phyloP scores from a whole-genome alignment of 2,888 invertebrate species.

The Cancer borealis region DNA sequence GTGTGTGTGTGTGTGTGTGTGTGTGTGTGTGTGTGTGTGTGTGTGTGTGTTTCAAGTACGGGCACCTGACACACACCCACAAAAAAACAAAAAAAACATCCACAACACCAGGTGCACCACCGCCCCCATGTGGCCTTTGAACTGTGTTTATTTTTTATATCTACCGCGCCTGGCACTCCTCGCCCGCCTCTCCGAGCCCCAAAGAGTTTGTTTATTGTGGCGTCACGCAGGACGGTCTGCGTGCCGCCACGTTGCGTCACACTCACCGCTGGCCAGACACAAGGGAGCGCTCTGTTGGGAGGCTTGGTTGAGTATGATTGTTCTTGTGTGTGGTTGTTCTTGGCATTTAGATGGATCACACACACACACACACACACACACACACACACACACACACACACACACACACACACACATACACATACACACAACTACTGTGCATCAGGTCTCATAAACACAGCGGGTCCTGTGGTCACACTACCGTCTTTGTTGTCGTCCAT shows the following conservation, averaged over 20 bases:
- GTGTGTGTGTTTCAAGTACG: background rate
- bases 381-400: slow-evolving; percentile 24
- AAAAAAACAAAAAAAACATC: background rate
- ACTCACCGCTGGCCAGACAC: background rate
- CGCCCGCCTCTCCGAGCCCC: background rate
- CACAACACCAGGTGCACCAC: background rate
- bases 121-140: slow-evolving; percentile 10
- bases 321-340: background rate
- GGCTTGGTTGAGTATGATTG: background rate
- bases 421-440: background rate
- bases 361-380: background rate
- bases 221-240: slow-evolving; percentile 24
- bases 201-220: slow-evolving; percentile 10
- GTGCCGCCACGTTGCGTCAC: slow-evolving; percentile 16
- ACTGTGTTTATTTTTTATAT: slow-evolving; percentile 25
- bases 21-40: slow-evolving; percentile 29
- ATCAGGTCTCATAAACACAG: background rate
- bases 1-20: too few species aligned
- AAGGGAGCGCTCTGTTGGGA: background rate
- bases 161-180: slow-evolving; percentile 23
- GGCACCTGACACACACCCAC: background rate
- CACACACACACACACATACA: slow-evolving; percentile 14
- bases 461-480: background rate
- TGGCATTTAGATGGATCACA: background rate
- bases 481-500: background rate